Conservation (phyloP, 2,797 vertebrate genomes). For the Myiotriccus ornatus region DNA sequence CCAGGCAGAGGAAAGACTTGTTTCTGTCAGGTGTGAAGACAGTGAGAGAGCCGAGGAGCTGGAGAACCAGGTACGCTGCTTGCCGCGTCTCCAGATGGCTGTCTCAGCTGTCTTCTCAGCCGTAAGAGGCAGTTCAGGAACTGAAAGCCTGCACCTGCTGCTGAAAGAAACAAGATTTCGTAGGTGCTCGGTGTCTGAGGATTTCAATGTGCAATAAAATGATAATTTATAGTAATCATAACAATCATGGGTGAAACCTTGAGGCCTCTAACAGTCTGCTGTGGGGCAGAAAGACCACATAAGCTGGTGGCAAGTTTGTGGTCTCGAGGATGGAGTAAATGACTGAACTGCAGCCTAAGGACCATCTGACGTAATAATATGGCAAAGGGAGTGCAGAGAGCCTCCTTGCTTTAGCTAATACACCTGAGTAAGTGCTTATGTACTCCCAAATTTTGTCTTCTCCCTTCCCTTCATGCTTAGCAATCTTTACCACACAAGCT, state of each 20-base stretch:
- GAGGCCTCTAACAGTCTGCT: conserved; percentile 9
- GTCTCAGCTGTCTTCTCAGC: conserved; percentile 22
- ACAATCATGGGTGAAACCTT: not conserved
- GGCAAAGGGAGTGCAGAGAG: not conserved
- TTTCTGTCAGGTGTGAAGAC: conserved; percentile 14
- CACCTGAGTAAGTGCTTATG: not conserved
- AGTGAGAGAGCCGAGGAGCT: not conserved
- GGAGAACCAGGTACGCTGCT: not conserved
- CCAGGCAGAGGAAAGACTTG: conserved; percentile 4
- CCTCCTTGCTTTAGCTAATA: not conserved
- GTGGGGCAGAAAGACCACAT: not conserved
- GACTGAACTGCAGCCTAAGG: conserved; percentile 5
- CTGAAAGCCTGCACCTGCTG: conserved; percentile 14
- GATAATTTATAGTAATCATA: conserved; percentile 58
- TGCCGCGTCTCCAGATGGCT: not conserved
- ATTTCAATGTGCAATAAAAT: conserved; percentile 17
- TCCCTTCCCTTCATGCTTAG: fast-evolving
- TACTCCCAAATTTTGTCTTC: not conserved
- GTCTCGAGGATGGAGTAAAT: conserved; percentile 25
- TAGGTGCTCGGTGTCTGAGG: not conserved
- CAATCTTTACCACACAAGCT: not conserved
- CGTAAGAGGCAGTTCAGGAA: not conserved
- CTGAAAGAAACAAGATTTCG: conserved; percentile 29
- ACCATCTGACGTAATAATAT: not conserved
- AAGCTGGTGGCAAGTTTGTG: not conserved